Percentiles rank a stretch among this genome's conserved stretches.
These are phyloP conservation scores for Melieria crassipennis DNA, from an alignment of 2,888 invertebrate genomes.

Conservation along the genomic window DNA sequence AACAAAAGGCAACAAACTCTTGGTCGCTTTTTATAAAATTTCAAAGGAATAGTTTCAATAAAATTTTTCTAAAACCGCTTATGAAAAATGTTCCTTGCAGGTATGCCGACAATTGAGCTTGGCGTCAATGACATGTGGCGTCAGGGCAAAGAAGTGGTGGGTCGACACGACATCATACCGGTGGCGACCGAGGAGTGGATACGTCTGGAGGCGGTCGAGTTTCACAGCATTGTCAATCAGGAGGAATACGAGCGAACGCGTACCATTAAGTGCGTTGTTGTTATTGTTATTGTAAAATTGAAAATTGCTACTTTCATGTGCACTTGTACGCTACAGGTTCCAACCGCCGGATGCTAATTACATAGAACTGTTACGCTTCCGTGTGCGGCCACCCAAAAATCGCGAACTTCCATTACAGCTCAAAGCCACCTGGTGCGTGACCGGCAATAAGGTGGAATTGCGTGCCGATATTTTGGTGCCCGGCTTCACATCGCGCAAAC, in stretches of 20 bases:
- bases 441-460: slow-evolving; percentile 92
- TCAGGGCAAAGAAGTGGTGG: slow-evolving; percentile 99
- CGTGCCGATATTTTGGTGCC: slow-evolving; percentile 96
- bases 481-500: slow-evolving; percentile 93
- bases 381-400: slow-evolving; percentile 94
- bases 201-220: slow-evolving; percentile 90
- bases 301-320: not conserved
- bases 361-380: slow-evolving; percentile 95
- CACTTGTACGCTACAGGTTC: slow-evolving; percentile 71
- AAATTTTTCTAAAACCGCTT: too few relatives aligned
- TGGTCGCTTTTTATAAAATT: too few relatives aligned
- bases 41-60: too few relatives aligned
- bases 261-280: slow-evolving; percentile 78
- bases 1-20: too few relatives aligned
- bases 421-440: slow-evolving; percentile 88
- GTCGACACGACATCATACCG: slow-evolving; percentile 98
- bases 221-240: slow-evolving; percentile 92
- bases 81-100: slow-evolving; percentile 60
- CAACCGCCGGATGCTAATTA: slow-evolving; percentile 98
- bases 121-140: slow-evolving; percentile 97
- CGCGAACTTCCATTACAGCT: slow-evolving; percentile 96
- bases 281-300: not conserved
- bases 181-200: slow-evolving; percentile 99
- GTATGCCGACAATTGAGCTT: slow-evolving; percentile 95
- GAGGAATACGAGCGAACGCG: slow-evolving; percentile 87